Percentiles rank a stretch among this genome's conserved stretches.
Evolutionary conservation across 2,113 vertebrate species (phyloP).

Genomic region (Corythornis vintsioides): DNA sequence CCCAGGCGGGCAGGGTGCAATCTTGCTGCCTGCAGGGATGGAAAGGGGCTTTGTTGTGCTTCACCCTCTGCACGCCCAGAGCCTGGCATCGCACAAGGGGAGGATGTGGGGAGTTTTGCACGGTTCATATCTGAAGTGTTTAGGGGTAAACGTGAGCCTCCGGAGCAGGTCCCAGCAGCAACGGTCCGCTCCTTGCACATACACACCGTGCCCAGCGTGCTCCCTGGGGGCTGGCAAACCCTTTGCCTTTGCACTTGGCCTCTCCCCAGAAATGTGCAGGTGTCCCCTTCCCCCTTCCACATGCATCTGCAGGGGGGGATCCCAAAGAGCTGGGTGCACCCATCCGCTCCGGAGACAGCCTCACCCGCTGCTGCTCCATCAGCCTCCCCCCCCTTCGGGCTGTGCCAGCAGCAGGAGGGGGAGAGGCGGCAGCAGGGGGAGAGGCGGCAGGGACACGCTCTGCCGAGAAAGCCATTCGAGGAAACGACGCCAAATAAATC

Average conservation of each 20-base stretch:
- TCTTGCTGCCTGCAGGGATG: not conserved
- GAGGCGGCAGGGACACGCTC: not conserved
- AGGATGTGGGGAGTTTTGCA: not conserved
- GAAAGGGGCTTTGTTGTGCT: not conserved
- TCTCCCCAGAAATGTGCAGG: not conserved
- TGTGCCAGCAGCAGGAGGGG: not conserved
- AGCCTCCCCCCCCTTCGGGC: rapidly evolving
- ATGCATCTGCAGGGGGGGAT: too few species aligned
- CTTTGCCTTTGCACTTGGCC: not conserved
- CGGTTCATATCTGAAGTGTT: rapidly evolving
- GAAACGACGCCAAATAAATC: constrained; percentile 40
- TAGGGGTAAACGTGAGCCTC: rapidly evolving
- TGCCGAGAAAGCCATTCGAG: not conserved
- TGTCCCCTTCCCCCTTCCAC: not conserved
- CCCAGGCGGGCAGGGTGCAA: not conserved
- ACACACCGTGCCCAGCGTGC: rapidly evolving
- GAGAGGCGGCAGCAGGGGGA: not conserved
- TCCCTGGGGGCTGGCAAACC: rapidly evolving
- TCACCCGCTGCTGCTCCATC: rapidly evolving
- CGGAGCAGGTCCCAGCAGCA: not conserved
- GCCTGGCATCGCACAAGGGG: rapidly evolving
- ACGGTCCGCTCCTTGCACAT: not conserved
- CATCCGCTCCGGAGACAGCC: rapidly evolving
- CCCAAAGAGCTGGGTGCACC: not conserved
- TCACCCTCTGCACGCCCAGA: not conserved